These are phyloP conservation scores for Polyommatus iphigenia DNA, from an alignment of 2,888 invertebrate genomes.

Conservation along the genomic window DNA sequence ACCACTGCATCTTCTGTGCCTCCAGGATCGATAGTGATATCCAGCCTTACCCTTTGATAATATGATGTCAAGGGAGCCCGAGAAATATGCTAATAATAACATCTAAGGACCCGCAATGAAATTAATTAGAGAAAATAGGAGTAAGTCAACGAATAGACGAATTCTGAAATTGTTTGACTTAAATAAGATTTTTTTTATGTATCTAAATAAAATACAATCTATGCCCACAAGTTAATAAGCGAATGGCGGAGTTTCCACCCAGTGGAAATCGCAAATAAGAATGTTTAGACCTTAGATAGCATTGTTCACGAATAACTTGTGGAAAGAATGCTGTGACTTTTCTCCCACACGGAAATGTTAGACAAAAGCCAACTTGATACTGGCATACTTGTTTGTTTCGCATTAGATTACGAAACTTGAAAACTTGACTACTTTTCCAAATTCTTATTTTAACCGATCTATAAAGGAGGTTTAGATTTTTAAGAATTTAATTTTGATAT, in stretches of 20 bases:
- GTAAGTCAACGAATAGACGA: no score
- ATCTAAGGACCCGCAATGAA: no score
- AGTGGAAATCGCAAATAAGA: slow-evolving; percentile 12
- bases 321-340: slow-evolving; percentile 26
- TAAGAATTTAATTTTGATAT: background rate
- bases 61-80: no score
- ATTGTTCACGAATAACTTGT: slow-evolving; percentile 19
- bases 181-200: background rate
- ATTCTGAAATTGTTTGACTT: no score
- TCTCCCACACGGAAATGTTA: slow-evolving; percentile 18
- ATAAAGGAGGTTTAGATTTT: background rate
- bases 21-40: no score
- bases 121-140: no score
- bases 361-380: slow-evolving; percentile 23
- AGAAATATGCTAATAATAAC: no score
- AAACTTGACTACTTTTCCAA: slow-evolving; percentile 31
- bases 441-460: background rate
- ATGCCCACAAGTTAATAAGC: background rate
- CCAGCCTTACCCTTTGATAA: no score
- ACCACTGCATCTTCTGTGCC: no score
- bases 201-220: background rate
- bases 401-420: slow-evolving; percentile 7
- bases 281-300: slow-evolving; percentile 3
- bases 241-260: background rate
- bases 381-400: slow-evolving; percentile 21